Base-by-base conservation (phyloP, 2,888 invertebrate genomes). In the Pyrgus malvae region DNA sequence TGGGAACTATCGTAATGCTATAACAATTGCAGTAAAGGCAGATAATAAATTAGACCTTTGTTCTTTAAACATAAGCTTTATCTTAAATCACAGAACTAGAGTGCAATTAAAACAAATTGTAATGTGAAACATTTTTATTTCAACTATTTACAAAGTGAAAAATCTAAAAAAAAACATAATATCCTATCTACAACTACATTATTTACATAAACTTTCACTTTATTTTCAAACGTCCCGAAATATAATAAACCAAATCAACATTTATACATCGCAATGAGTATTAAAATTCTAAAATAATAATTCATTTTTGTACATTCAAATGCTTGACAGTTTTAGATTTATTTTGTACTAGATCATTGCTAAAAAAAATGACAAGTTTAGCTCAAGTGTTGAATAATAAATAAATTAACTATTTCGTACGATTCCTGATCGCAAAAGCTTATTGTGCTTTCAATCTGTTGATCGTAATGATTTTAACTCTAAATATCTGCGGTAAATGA, bases 161-260 rank as follows among this genome's bases (percentile, higher is more conserved):
- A 69, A 65, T 62, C 64, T 68, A 71, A 72, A 67, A 68, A 65
- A 68, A 14, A 8, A 9, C 56, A 65, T 67, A 58, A 41, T 16
- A 16, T 63, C 66, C 58, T 69, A 72, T 67, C 67, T 70, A 71
- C 62, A 66, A 76, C 70, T 78, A 82, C 76, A 80, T 74, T 87
- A 85, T 86, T 81, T 87, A 87, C 85, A 86, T 70, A 64, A 64
- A 57, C 65, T 62, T 62, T 38, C 8, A 38, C 17, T 38, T 27
- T 19, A 48, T 12, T 38, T 51, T 51, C 9, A 45, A 53, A 21
- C 17, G 17, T 25, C 37, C 17, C 42, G 23, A 33, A 42, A n/a
- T 14, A 61, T 56, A 60, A 63, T 62, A 66, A 57, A 62, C 63
- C 56, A 60, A 61, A 59, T 61, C 60, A 66, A 68, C 66, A 67